These are phyloP conservation scores for Catharus minimus DNA, from an alignment of 2,113 vertebrate genomes.

Conservation along the genomic window DNA sequence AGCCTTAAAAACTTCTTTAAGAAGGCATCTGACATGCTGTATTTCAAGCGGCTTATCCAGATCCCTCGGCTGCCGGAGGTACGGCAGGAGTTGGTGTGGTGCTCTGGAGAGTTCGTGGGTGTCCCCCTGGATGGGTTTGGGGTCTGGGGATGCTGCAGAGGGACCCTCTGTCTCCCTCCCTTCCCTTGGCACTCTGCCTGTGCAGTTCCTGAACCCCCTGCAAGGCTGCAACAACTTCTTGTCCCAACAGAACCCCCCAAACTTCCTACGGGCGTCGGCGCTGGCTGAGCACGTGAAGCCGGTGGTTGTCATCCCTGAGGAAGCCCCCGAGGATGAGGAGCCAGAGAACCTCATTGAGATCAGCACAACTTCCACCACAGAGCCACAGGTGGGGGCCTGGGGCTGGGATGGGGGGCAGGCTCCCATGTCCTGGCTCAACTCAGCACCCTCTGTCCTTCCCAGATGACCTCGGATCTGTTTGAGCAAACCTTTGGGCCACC, in stretches of 20 bases:
- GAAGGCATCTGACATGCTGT: constrained; percentile 92
- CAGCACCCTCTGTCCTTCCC: background rate
- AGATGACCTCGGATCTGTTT: constrained; percentile 86
- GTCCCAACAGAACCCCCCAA: constrained; percentile 80
- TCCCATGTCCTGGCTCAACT: background rate
- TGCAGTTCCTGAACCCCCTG: fast-evolving
- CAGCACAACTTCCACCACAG: constrained; percentile 60
- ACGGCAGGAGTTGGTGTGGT: background rate
- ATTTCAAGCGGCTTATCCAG: constrained; percentile 97
- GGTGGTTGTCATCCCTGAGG: constrained; percentile 92
- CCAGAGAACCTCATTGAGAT: constrained; percentile 91
- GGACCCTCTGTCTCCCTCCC: background rate
- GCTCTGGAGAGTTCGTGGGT: background rate
- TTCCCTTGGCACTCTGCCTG: background rate
- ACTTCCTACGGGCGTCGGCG: constrained; percentile 91
- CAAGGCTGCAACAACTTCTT: background rate
- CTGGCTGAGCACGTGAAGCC: constrained; percentile 95
- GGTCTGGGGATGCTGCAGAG: background rate
- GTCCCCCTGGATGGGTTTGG: background rate
- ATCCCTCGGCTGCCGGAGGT: constrained; percentile 95
- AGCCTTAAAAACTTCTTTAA: constrained; percentile 96
- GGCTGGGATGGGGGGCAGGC: background rate
- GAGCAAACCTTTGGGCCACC: constrained; percentile 91
- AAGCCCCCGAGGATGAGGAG: constrained; percentile 88
- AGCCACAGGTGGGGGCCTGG: constrained; percentile 55